Base-by-base conservation (phyloP, 2,888 invertebrate species). In the Escarpia spicata region DNA sequence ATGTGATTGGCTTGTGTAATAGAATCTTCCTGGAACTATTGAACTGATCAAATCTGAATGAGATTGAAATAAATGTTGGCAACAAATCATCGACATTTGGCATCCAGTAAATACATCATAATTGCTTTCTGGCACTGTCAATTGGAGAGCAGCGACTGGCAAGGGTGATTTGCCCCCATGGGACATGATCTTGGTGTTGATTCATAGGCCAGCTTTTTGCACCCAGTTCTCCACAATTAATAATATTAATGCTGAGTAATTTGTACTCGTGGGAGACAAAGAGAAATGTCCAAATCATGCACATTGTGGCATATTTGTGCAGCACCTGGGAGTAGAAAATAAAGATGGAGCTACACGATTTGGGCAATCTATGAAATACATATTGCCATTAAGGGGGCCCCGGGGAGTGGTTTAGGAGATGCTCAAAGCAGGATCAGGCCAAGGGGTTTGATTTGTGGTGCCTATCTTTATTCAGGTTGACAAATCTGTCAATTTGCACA, bases 41-140 rank as follows among this genome's bases (percentile, higher is more conserved):
- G 75, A 75, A 75, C 75, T 75, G 75, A 75, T 75, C 75, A 75
- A 75, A 75, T 75, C 75, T 75, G 75, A 75, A 75, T 75, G 75
- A 75, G 75, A 75, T 75, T 75, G 75, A 75, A 75, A 75, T 75
- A 75, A 75, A 75, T 75, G 75, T 75, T 75, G 75, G 75, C 75
- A 75, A 26, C 26, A 75, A 75, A 75, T 75, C 75, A 75, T 26
- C n/a, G 26, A 75, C 75, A 75, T 75, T 75, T 75, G 75, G 75
- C 75, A 75, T 75, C 75, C 4, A 75, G 75, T 75, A 75, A 75
- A 75, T 75, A 75, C 75, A 75, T 75, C 75, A 75, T 75, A 75
- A 75, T 75, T 75, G 75, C 75, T 75, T 75, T 75, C 75, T 75
- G 75, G 75, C 75, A 75, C 75, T 75, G 75, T 75, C 75, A 75